Percentiles rank a stretch among this genome's conserved stretches.
Evolutionary conservation across 2,113 vertebrate genomes (phyloP).

Genomic region (Phoxinus phoxinus): DNA sequence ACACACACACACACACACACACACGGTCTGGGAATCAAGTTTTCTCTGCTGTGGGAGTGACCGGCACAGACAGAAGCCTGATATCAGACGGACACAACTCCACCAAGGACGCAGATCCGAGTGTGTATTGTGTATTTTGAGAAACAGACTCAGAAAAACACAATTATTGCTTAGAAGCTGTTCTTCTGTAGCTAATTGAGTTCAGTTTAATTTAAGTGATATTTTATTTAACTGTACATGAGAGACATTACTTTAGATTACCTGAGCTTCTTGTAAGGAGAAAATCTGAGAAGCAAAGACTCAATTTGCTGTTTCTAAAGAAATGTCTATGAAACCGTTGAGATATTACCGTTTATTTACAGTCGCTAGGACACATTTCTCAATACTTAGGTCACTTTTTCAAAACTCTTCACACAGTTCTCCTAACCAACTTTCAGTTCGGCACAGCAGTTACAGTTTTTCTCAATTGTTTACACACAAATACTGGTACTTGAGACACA

Average conservation of each 20-base stretch:
- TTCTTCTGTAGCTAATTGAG: no score
- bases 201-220: neutral
- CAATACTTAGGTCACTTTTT: no score
- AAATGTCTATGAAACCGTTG: neutral
- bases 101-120: neutral
- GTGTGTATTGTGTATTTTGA: conserved; percentile 1
- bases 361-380: no score
- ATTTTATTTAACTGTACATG: neutral
- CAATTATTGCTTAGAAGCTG: neutral
- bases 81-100: neutral
- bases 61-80: conserved; percentile 18
- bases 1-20: conserved; percentile 49
- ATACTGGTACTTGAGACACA: no score
- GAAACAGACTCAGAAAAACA: neutral
- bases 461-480: no score
- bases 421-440: no score
- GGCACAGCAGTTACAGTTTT: no score
- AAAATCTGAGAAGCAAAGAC: neutral
- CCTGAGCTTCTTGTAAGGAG: neutral
- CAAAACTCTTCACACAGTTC: no score
- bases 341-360: no score
- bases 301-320: neutral
- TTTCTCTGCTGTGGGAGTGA: conserved; percentile 44
- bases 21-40: neutral
- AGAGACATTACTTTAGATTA: neutral